Evolutionary conservation across 2,888 invertebrate species (phyloP).

Genomic region (Hymenopus coronatus): DNA sequence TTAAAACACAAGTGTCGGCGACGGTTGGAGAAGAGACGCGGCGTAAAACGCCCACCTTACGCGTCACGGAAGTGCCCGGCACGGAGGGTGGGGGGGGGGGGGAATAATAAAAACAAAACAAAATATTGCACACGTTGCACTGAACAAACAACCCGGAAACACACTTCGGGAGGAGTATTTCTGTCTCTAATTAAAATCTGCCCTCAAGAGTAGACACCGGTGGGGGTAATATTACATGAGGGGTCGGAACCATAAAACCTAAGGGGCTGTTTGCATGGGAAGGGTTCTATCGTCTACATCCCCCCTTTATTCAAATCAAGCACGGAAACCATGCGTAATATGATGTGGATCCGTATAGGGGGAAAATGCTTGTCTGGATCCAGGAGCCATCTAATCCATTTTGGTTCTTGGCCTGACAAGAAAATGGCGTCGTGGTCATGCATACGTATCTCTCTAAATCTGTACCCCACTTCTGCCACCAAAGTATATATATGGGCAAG

Average conservation of each 20-base stretch:
- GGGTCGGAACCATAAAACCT: background rate
- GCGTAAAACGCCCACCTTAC: background rate
- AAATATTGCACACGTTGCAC: background rate
- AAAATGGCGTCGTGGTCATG: background rate
- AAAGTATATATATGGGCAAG: too few relatives aligned
- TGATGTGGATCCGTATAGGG: background rate
- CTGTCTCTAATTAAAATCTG: background rate
- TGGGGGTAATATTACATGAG: background rate
- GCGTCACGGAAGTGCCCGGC: background rate
- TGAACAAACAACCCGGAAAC: background rate
- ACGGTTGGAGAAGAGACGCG: background rate
- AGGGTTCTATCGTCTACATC: background rate
- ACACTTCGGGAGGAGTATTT: background rate
- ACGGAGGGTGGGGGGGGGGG: background rate
- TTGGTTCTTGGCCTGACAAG: background rate
- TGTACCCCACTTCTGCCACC: too few relatives aligned
- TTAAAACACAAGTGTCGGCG: background rate
- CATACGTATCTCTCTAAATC: background rate
- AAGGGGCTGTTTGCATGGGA: background rate
- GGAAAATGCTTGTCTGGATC: background rate
- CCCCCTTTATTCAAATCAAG: background rate
- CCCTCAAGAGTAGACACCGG: background rate
- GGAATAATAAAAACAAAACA: background rate
- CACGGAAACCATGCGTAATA: background rate
- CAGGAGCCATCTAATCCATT: background rate